Conservation (phyloP, 2,888 invertebrate genomes). For the Drosophila anomelani region DNA sequence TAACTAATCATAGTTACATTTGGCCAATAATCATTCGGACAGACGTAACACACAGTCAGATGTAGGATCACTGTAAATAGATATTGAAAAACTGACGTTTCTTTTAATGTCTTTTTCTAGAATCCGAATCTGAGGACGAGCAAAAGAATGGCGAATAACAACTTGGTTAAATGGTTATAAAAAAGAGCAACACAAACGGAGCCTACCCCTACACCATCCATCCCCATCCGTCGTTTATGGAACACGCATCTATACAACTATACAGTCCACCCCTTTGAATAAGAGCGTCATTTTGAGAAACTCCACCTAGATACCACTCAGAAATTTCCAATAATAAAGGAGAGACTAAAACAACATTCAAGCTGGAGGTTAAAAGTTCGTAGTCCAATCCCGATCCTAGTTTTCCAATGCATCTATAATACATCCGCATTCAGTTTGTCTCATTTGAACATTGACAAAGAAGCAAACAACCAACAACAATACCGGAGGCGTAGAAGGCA, state of each 20-base stretch:
- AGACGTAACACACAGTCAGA: neutral
- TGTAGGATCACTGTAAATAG: neutral
- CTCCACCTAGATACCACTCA: conserved; percentile 48
- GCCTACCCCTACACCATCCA: conserved; percentile 25
- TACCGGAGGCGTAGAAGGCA: neutral
- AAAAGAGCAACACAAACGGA: conserved; percentile 35
- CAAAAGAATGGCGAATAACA: conserved; percentile 81
- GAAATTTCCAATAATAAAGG: conserved; percentile 29
- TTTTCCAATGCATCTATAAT: conserved; percentile 1
- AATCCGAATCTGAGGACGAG: conserved; percentile 85
- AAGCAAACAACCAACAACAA: conserved; percentile 10
- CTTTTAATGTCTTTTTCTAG: conserved; percentile 64
- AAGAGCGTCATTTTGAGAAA: conserved; percentile 32
- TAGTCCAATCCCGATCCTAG: conserved; percentile 4
- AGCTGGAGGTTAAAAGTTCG: conserved; percentile 30
- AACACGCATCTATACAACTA: conserved; percentile 30
- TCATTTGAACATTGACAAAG: neutral
- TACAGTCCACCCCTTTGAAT: conserved; percentile 21
- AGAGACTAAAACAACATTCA: conserved; percentile 36
- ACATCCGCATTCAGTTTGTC: conserved; percentile 9
- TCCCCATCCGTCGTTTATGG: conserved; percentile 11
- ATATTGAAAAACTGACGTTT: neutral
- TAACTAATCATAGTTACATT: conserved; percentile 69
- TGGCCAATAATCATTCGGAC: conserved; percentile 77
- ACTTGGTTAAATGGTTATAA: conserved; percentile 26